A percentile compares a stretch with the other conserved stretches of the same genome.
Evolutionary conservation across 37 sponge, comb jelly and placozoan species (phyloP).

Genomic region (Geodia barretti): DNA sequence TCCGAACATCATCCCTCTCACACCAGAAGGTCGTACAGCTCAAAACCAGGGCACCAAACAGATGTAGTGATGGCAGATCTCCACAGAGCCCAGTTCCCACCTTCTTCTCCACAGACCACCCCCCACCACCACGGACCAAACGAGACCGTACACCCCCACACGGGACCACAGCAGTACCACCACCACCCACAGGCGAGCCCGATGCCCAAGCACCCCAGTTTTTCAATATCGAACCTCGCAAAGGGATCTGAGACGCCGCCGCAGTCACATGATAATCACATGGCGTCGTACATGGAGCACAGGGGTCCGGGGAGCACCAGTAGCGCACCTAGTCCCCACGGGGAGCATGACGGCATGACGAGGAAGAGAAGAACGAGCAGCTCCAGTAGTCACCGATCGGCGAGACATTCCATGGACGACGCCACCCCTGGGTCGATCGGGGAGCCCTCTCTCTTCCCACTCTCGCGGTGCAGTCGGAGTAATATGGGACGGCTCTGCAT

Average conservation of each 20-base stretch:
- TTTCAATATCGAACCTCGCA: neutral
- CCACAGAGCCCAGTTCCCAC: neutral
- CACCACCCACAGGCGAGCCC: neutral
- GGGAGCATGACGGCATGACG: neutral
- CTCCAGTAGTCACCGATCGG: slow-evolving; percentile 18
- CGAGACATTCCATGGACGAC: slow-evolving; percentile 1
- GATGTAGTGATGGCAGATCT: neutral
- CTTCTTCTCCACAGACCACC: neutral
- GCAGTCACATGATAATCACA: neutral
- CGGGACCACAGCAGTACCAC: neutral
- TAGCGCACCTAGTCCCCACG: neutral
- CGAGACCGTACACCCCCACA: neutral
- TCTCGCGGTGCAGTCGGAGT: neutral
- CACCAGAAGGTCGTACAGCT: neutral
- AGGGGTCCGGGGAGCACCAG: neutral
- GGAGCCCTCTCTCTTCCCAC: neutral
- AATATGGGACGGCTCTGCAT: neutral
- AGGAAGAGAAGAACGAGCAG: slow-evolving; percentile 21
- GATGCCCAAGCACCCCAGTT: neutral
- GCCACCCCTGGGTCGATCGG: neutral
- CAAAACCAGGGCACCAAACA: neutral
- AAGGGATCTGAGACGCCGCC: neutral
- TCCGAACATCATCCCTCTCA: neutral
- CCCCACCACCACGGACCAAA: neutral
- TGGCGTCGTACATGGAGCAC: neutral